phyloP scores from a whole-genome alignment of 1,140 invertebrate genomes.

The Lordiphosa mommai region DNA sequence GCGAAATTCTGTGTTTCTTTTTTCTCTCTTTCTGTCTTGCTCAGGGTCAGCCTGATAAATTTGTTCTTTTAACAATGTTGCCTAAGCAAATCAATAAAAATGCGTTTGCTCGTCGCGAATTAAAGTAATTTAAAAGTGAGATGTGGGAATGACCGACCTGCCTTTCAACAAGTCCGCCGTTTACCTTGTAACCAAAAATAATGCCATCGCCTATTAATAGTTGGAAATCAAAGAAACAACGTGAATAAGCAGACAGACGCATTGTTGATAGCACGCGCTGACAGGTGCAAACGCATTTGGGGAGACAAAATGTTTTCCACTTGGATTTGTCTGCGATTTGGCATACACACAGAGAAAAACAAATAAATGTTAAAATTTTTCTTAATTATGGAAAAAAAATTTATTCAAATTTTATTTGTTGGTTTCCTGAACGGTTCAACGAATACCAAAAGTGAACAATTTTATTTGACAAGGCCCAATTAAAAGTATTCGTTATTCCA shows the following conservation, averaged over 20 bases:
- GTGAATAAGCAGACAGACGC: slow-evolving; percentile 3
- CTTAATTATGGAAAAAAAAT: too few relatives aligned
- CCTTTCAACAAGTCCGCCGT: slow-evolving; percentile 60
- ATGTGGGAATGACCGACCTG: slow-evolving; percentile 40
- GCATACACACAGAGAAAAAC: too few relatives aligned
- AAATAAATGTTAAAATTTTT: too few relatives aligned
- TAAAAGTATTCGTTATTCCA: too few relatives aligned
- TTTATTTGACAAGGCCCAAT: too few relatives aligned
- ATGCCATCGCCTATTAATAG: slow-evolving; percentile 20
- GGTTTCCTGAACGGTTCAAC: too few relatives aligned
- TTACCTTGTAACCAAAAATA: slow-evolving; percentile 27
- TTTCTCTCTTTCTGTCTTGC: slow-evolving; percentile 21
- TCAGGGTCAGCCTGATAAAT: slow-evolving; percentile 49
- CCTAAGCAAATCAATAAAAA: slow-evolving; percentile 63
- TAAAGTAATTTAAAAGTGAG: slow-evolving; percentile 54
- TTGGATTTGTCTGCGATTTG: neutral
- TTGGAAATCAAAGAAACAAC: slow-evolving; percentile 6
- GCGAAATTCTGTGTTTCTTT: slow-evolving; percentile 27
- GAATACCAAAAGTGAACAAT: too few relatives aligned
- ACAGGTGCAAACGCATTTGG: slow-evolving; percentile 50
- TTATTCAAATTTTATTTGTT: too few relatives aligned
- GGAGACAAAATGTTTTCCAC: neutral
- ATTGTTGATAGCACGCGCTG: slow-evolving; percentile 16
- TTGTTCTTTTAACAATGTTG: slow-evolving; percentile 7
- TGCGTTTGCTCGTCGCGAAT: slow-evolving; percentile 15